These are phyloP conservation scores for Cetonia aurata DNA, from an alignment of 2,888 invertebrate species.

Conservation along the genomic window DNA sequence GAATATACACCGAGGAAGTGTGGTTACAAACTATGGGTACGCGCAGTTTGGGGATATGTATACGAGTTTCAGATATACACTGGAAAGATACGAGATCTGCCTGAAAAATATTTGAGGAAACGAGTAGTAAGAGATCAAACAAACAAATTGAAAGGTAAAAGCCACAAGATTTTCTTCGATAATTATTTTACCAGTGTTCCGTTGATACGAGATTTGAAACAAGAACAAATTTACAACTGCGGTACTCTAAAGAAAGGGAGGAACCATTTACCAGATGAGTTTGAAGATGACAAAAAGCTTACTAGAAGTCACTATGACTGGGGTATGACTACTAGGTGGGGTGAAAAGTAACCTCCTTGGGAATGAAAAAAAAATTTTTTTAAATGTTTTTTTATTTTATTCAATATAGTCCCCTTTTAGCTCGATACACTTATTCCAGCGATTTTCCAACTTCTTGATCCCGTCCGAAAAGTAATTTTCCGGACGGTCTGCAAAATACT, in stretches of 20 bases:
- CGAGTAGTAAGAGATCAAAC: slow-evolving; percentile 46
- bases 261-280: slow-evolving; percentile 36
- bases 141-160: slow-evolving; percentile 34
- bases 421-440: no score
- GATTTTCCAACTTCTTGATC: no score
- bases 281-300: slow-evolving; percentile 15
- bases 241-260: slow-evolving; percentile 50
- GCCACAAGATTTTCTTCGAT: slow-evolving; percentile 53
- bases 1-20: slow-evolving; percentile 53
- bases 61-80: slow-evolving; percentile 56
- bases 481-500: no score
- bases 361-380: no score
- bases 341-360: no score
- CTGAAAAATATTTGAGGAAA: slow-evolving; percentile 51
- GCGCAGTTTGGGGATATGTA: slow-evolving; percentile 52
- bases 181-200: slow-evolving; percentile 53
- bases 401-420: no score
- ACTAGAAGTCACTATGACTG: slow-evolving; percentile 21
- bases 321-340: not conserved
- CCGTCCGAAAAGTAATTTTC: no score
- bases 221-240: slow-evolving; percentile 49
- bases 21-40: slow-evolving; percentile 53
- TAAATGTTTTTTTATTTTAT: no score
- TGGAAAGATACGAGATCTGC: slow-evolving; percentile 54
- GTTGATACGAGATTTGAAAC: slow-evolving; percentile 48